Percentiles rank a stretch among this genome's conserved stretches.
Conservation (phyloP, 2,113 vertebrate species). For the Ceyx margarethae region DNA sequence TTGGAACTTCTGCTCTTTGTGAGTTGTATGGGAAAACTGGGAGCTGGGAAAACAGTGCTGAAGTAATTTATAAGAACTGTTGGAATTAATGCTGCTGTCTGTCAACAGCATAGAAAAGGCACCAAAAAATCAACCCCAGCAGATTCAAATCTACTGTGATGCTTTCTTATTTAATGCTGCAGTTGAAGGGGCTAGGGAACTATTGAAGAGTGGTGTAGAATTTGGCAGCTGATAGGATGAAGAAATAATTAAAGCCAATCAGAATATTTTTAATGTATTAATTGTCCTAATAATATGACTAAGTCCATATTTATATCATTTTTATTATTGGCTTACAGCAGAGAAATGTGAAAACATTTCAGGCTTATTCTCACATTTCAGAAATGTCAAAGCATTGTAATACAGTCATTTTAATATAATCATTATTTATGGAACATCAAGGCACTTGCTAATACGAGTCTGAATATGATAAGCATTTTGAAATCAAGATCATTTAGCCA, state of each 20-base stretch:
- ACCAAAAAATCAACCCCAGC: background rate
- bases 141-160: rapidly evolving
- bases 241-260: background rate
- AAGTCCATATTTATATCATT: background rate
- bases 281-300: background rate
- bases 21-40: background rate
- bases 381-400: background rate
- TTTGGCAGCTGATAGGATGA: background rate
- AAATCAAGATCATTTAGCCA: constrained; percentile 8
- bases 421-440: background rate
- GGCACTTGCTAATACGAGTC: background rate
- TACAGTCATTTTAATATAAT: background rate
- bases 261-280: background rate
- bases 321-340: background rate
- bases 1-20: constrained; percentile 14
- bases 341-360: background rate
- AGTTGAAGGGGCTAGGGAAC: background rate
- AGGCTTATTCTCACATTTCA: background rate
- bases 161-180: background rate
- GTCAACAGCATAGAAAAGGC: background rate
- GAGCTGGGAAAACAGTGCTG: background rate
- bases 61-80: background rate
- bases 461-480: background rate
- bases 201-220: background rate
- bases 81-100: background rate